Percentiles rank a stretch among this genome's conserved stretches.
Evolutionary conservation across 92 coral and sea anemone species (phyloP).

Genomic region (Epizoanthus stellaris): DNA sequence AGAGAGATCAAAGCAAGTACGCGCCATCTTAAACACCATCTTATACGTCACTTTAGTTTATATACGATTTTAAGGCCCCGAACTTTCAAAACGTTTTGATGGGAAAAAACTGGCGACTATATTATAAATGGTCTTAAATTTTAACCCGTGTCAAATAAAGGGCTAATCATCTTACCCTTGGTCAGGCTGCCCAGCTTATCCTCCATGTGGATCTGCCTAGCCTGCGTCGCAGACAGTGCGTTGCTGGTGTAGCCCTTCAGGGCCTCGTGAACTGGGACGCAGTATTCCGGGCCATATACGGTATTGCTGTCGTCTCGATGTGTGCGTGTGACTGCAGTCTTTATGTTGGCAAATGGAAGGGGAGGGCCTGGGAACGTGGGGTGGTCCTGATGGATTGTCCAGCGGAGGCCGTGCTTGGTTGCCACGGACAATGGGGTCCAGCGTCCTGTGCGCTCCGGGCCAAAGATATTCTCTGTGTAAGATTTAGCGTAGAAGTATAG

Average conservation of each 20-base stretch:
- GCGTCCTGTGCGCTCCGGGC: conserved; percentile 67
- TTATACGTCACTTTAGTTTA: too few relatives aligned
- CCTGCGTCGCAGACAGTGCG: too few relatives aligned
- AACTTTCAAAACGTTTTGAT: too few relatives aligned
- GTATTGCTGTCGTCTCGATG: conserved; percentile 44
- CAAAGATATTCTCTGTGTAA: conserved; percentile 58
- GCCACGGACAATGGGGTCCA: conserved; percentile 76
- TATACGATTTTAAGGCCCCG: too few relatives aligned
- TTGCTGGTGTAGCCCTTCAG: conserved; percentile 68
- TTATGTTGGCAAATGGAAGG: conserved; percentile 56
- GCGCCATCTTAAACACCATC: too few relatives aligned
- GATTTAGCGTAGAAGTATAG: conserved; percentile 62
- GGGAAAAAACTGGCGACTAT: too few relatives aligned
- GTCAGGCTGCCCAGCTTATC: conserved; percentile 45
- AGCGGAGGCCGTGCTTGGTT: conserved; percentile 52
- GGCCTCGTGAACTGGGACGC: conserved; percentile 62
- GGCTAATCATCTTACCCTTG: neutral
- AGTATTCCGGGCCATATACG: conserved; percentile 66
- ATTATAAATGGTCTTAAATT: too few relatives aligned
- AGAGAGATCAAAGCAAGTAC: too few relatives aligned
- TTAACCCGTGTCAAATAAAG: too few relatives aligned
- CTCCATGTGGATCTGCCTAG: conserved; percentile 65
- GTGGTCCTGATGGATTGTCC: conserved; percentile 72
- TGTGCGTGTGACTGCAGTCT: conserved; percentile 73
- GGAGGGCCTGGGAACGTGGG: conserved; percentile 67